Evolutionary conservation across 1,140 invertebrate species (phyloP).

Genomic region (Rhopalosiphum maidis): DNA sequence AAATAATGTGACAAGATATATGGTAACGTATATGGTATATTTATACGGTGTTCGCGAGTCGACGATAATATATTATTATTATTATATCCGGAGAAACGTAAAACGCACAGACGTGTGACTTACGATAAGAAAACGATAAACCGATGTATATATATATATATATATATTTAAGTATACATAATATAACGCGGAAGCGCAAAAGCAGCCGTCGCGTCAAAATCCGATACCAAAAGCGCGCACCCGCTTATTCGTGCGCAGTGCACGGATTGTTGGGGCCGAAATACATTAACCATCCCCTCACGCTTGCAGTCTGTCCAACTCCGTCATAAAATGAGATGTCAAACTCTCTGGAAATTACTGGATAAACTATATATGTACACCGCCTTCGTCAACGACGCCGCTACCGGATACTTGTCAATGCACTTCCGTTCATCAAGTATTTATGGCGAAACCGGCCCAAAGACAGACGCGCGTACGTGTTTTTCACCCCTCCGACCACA

Average conservation of each 20-base stretch:
- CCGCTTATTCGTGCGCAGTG: not conserved
- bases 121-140: slow-evolving; percentile 43
- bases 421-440: slow-evolving; percentile 35
- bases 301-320: not conserved
- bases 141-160: not conserved
- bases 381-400: not conserved
- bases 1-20: not conserved
- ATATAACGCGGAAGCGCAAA: not conserved
- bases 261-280: not conserved
- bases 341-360: slow-evolving; percentile 19
- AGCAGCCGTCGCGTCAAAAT: not conserved
- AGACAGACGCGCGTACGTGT: not conserved
- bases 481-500: not conserved
- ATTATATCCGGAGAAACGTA: not conserved
- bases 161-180: not conserved
- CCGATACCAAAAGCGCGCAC: not conserved
- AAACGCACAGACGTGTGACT: slow-evolving; percentile 48
- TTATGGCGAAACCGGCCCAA: not conserved
- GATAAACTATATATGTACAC: not conserved
- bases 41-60: not conserved
- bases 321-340: slow-evolving; percentile 12
- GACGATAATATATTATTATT: slow-evolving; percentile 32
- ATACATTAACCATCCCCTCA: slow-evolving; percentile 15
- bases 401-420: slow-evolving; percentile 33
- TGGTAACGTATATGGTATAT: not conserved